A percentile compares a stretch with the other conserved stretches of the same genome.
Evolutionary conservation across 2,888 invertebrate genomes (phyloP).

Genomic region (Globia sparganii): DNA sequence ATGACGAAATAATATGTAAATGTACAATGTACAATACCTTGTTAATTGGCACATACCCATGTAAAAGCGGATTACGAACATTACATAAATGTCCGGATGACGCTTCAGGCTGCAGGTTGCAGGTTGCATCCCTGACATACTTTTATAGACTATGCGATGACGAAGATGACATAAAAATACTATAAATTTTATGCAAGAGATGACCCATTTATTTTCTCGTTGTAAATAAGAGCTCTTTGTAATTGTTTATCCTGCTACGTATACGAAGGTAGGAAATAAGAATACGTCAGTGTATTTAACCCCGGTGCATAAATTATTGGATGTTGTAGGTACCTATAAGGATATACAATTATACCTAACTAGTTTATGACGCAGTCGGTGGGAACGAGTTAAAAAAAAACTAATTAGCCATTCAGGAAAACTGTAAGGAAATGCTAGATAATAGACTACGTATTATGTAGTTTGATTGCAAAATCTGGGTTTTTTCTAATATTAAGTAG

Average conservation of each 20-base stretch:
- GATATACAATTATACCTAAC: neutral
- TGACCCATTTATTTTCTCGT: slow-evolving; percentile 19
- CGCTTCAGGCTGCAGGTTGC: slow-evolving; percentile 8
- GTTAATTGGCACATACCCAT: neutral
- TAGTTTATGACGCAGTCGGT: neutral
- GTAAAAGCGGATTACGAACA: slow-evolving; percentile 22
- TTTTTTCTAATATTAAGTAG: neutral
- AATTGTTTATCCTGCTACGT: slow-evolving; percentile 37
- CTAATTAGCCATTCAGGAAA: neutral
- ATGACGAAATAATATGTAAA: slow-evolving; percentile 17
- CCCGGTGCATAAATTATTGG: slow-evolving; percentile 13
- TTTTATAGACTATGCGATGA: slow-evolving; percentile 11
- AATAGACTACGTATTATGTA: neutral
- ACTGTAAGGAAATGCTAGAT: neutral
- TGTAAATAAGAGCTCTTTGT: neutral
- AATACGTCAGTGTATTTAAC: slow-evolving; percentile 21
- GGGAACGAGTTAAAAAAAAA: neutral
- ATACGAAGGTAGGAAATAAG: neutral
- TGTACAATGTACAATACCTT: slow-evolving; percentile 14
- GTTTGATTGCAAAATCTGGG: neutral
- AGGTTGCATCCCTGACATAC: slow-evolving; percentile 20
- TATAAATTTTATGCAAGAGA: neutral
- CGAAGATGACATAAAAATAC: neutral
- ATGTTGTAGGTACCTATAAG: slow-evolving; percentile 1
- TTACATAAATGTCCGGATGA: slow-evolving; percentile 35